Conservation (phyloP, 2,888 invertebrate species). For the Pseudococcus viburni region DNA sequence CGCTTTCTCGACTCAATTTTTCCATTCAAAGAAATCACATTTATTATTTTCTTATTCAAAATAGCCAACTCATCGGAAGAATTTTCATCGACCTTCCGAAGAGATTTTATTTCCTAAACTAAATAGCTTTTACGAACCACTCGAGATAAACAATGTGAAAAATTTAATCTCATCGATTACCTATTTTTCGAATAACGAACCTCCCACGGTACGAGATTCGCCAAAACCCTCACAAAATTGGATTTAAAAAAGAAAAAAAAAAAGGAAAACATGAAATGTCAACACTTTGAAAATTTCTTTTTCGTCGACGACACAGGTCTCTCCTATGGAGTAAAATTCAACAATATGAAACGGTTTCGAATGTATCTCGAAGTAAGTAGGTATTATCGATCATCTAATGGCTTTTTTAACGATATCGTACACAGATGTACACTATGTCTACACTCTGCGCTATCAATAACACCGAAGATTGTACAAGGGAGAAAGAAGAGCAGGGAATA, state of each 20-base stretch:
- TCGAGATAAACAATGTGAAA: neutral
- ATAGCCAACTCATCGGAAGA: no score
- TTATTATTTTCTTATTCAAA: no score
- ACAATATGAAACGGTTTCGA: constrained; percentile 27
- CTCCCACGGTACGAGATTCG: neutral
- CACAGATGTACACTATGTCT: neutral
- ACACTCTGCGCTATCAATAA: neutral
- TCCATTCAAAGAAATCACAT: no score
- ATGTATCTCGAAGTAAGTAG: constrained; percentile 16
- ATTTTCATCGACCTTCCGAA: no score
- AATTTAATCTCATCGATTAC: neutral
- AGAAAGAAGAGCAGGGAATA: neutral
- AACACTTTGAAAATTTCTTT: neutral
- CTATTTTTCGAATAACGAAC: neutral
- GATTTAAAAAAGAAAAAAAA: neutral
- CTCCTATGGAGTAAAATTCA: neutral
- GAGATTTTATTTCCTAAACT: no score
- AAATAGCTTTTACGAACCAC: no score
- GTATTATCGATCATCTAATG: constrained; percentile 25
- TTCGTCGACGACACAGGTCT: neutral
- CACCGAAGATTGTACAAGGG: neutral
- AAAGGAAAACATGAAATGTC: neutral
- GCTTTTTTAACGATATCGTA: constrained; percentile 1
- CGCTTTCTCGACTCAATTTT: no score
- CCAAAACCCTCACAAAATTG: neutral